Evolutionary conservation across 2,888 invertebrate genomes (phyloP).

Genomic region (Augochlorella aurata): DNA sequence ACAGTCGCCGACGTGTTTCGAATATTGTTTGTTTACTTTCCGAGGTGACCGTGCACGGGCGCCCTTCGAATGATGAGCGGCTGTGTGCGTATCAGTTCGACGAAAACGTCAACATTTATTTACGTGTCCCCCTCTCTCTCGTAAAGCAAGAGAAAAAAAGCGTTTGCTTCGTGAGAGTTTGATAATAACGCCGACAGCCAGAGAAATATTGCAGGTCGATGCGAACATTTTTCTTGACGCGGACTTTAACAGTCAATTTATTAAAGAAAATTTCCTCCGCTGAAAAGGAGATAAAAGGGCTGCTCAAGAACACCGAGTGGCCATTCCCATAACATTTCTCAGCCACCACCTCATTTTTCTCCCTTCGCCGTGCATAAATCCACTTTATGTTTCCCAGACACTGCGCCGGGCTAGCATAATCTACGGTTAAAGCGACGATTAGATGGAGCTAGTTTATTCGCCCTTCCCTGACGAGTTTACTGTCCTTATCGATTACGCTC

Average conservation of each 20-base stretch:
- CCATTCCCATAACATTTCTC: constrained; percentile 3
- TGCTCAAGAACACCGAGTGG: constrained; percentile 3
- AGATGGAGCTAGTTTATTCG: background rate
- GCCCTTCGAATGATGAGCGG: background rate
- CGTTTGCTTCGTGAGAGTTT: background rate
- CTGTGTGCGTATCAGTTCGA: background rate
- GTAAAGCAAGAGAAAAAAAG: background rate
- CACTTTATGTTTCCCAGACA: background rate
- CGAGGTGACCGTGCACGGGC: background rate
- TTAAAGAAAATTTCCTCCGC: background rate
- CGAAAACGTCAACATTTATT: background rate
- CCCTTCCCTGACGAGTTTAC: background rate
- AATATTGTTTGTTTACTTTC: background rate
- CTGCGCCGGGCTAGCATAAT: background rate
- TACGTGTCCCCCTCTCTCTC: background rate
- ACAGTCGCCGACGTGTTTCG: background rate
- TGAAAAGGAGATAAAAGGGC: constrained; percentile 1
- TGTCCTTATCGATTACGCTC: background rate
- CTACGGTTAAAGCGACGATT: background rate
- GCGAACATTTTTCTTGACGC: background rate
- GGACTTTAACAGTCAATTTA: background rate
- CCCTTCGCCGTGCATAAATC: background rate
- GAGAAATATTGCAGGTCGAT: background rate
- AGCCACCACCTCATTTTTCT: background rate
- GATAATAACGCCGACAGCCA: background rate